Evolutionary conservation across 2,888 invertebrate species (phyloP).

Genomic region (Agrilus mali): DNA sequence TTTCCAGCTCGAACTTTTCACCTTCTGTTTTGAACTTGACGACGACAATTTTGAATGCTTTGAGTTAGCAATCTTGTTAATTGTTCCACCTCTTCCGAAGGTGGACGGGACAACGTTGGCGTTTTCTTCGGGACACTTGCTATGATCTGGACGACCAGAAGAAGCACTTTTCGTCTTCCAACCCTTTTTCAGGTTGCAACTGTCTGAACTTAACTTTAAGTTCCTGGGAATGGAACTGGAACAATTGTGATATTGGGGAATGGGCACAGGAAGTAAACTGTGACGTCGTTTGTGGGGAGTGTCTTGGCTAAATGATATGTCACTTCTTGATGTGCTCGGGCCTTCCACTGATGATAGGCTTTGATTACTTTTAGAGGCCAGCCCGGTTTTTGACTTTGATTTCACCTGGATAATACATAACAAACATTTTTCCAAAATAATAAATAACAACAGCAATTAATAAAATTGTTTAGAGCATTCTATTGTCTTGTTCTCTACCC

Average conservation of each 20-base stretch:
- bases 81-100: too few relatives aligned
- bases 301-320: constrained; percentile 14
- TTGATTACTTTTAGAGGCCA: constrained; percentile 11
- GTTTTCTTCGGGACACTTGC: too few relatives aligned
- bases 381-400: constrained; percentile 11
- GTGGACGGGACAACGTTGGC: too few relatives aligned
- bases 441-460: not conserved
- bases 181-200: constrained; percentile 1
- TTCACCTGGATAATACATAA: not conserved
- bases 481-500: too few relatives aligned
- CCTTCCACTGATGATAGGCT: constrained; percentile 9
- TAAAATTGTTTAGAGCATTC: too few relatives aligned
- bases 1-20: constrained; percentile 2
- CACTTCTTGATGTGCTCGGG: constrained; percentile 15
- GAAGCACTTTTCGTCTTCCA: too few relatives aligned
- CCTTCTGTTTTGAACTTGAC: constrained; percentile 4
- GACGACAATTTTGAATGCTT: not conserved
- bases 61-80: too few relatives aligned
- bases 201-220: constrained; percentile 8
- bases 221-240: constrained; percentile 8
- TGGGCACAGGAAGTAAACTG: constrained; percentile 10
- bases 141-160: too few relatives aligned
- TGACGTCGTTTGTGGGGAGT: constrained; percentile 13
- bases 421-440: not conserved
- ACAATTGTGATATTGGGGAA: constrained; percentile 12